Evolutionary conservation across 1,140 invertebrate species (phyloP).

Genomic region (Cepaea nemoralis): DNA sequence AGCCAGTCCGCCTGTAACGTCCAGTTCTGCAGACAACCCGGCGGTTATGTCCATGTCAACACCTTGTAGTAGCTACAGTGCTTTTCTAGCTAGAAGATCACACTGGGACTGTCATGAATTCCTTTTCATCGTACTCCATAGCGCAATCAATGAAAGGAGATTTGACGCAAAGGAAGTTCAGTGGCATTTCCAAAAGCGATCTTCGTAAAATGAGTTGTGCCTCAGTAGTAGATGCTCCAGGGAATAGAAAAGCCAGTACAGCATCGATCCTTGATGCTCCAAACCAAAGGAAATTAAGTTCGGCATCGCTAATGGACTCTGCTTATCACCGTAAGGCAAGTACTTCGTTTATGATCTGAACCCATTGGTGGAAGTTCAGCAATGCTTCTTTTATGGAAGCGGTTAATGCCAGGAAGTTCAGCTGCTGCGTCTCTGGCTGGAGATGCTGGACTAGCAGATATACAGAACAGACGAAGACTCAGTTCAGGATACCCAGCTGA

Average conservation of each 20-base stretch:
- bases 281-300: slow-evolving; percentile 6
- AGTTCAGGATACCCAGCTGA: not conserved
- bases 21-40: not conserved
- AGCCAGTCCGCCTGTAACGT: not conserved
- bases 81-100: not conserved
- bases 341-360: slow-evolving; percentile 21
- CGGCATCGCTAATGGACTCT: slow-evolving; percentile 19
- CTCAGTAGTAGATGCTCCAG: not conserved
- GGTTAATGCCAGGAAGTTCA: not conserved
- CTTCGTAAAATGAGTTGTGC: slow-evolving; percentile 36
- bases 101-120: slow-evolving; percentile 27
- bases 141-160: slow-evolving; percentile 31
- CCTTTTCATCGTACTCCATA: slow-evolving; percentile 39
- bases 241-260: not conserved
- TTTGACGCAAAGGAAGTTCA: slow-evolving; percentile 9
- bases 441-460: not conserved
- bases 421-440: not conserved
- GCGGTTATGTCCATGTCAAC: not conserved
- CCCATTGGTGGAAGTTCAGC: slow-evolving; percentile 19
- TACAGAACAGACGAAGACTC: not conserved
- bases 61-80: slow-evolving; percentile 18
- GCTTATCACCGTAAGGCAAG: slow-evolving; percentile 25
- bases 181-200: slow-evolving; percentile 29
- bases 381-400: slow-evolving; percentile 22
- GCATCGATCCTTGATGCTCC: not conserved